Percentiles rank a stretch among this genome's conserved stretches.
Conservation (phyloP, 2,797 vertebrate species). For the Enteromius radiatus region DNA sequence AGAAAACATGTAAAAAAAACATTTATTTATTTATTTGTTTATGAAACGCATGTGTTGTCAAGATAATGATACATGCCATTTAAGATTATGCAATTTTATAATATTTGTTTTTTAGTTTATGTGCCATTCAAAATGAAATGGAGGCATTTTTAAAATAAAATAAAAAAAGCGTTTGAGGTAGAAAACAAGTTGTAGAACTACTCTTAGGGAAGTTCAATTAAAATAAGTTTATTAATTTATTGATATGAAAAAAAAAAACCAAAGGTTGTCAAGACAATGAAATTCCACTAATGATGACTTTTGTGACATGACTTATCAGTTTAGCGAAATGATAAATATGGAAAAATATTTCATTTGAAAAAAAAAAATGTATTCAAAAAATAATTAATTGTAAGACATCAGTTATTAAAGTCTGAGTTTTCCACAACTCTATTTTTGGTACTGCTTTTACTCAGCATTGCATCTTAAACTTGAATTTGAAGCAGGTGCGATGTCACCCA, state of each 20-base stretch:
- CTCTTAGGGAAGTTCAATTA: neutral
- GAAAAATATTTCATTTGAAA: neutral
- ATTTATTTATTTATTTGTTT: neutral
- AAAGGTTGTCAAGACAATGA: neutral
- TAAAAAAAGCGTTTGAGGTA: neutral
- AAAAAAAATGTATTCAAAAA: neutral
- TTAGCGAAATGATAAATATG: neutral
- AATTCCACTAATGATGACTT: neutral
- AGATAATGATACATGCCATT: neutral
- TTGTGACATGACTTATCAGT: neutral
- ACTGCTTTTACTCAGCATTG: neutral
- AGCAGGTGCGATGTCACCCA: slow-evolving; percentile 58
- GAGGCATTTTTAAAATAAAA: too few relatives aligned
- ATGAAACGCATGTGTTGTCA: neutral
- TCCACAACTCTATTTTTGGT: neutral
- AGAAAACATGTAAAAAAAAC: neutral
- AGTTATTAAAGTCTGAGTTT: neutral
- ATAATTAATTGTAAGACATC: neutral
- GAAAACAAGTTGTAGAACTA: neutral
- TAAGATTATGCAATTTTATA: neutral
- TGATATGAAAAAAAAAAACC: neutral
- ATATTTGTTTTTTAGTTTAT: neutral
- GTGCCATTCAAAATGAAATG: neutral
- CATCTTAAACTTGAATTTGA: neutral
- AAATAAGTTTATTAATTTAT: neutral